Evolutionary conservation across 2,113 vertebrate species (phyloP).

Genomic region (Struthidea cinerea): DNA sequence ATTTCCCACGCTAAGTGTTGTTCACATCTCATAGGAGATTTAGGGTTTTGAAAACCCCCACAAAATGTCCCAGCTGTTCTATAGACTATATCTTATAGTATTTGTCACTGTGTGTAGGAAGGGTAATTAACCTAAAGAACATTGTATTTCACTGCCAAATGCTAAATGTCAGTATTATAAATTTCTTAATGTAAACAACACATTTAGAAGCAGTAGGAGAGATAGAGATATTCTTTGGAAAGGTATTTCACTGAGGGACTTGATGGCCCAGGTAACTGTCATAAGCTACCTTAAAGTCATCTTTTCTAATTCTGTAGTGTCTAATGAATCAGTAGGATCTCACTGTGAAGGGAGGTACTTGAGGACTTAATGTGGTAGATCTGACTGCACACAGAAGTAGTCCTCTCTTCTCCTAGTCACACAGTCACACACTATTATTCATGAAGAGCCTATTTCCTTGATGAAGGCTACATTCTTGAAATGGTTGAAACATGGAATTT

Average conservation of each 20-base stretch:
- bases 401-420: background rate
- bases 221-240: background rate
- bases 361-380: background rate
- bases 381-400: background rate
- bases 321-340: background rate
- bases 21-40: conserved; percentile 3
- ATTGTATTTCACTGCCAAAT: conserved; percentile 50
- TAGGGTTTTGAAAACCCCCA: conserved; percentile 16
- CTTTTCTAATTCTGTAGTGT: background rate
- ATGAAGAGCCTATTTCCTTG: background rate
- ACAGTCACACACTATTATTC: background rate
- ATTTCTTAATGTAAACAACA: conserved; percentile 43
- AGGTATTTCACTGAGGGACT: background rate
- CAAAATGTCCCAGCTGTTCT: conserved; percentile 24
- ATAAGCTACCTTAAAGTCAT: background rate
- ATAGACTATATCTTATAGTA: background rate
- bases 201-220: background rate
- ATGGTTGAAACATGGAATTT: background rate
- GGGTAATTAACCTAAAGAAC: conserved; percentile 42
- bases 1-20: conserved; percentile 13
- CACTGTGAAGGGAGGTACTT: background rate
- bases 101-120: conserved; percentile 31
- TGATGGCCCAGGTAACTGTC: background rate
- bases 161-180: conserved; percentile 37
- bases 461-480: background rate